Percentiles rank a stretch among this genome's conserved stretches.
Conservation (phyloP, 2,113 vertebrate genomes). For the Laticauda laticaudata region DNA sequence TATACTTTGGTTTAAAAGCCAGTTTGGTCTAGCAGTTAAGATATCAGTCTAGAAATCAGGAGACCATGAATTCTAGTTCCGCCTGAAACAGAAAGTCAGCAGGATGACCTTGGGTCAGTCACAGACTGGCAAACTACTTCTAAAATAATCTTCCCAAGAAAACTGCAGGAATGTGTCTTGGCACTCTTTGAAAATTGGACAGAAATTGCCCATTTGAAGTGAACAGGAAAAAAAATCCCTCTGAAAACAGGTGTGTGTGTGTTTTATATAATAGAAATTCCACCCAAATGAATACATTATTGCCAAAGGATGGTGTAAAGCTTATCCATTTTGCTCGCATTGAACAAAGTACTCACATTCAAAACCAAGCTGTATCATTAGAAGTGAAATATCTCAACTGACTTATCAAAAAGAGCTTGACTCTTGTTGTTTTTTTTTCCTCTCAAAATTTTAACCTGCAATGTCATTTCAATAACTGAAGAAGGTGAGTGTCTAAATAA, state of each 20-base stretch:
- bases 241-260: neutral
- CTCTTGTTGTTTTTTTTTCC: neutral
- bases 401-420: neutral
- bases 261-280: neutral
- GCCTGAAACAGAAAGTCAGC: neutral
- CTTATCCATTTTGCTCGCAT: neutral
- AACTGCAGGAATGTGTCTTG: neutral
- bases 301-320: neutral
- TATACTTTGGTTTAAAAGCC: neutral
- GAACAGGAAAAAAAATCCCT: neutral
- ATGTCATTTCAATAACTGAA: neutral
- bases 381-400: neutral
- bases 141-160: neutral
- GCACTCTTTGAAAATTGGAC: neutral
- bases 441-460: neutral
- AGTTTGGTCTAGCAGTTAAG: neutral
- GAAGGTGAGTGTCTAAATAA: neutral
- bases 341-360: neutral
- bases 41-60: neutral
- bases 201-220: neutral
- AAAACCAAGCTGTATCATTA: neutral
- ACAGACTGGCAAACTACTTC: neutral
- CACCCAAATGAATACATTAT: neutral
- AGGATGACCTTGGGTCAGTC: neutral
- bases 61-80: neutral